Evolutionary conservation across 2,888 invertebrate genomes (phyloP), one percentile per base, ranked within the genome.

Genomic region (Keiferia lycopersicella): DNA sequence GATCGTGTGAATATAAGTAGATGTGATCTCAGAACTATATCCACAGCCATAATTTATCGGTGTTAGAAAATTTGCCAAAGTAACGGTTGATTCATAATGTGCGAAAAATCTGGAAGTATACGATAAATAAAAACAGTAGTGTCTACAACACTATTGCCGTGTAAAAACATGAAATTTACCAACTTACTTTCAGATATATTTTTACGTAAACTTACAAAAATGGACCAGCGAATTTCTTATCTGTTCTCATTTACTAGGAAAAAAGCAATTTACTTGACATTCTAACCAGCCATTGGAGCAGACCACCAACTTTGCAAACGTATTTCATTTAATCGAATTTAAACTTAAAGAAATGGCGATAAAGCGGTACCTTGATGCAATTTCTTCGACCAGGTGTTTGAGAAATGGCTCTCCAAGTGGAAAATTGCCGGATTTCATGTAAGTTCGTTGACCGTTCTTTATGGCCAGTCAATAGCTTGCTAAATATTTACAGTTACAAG

Each of bases 371-470:
- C 45, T 18, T 53, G 8, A 20, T 45, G 30, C n/a, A 56, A 58
- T 63, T 60, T 60, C 60, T 62, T 71, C 75, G 73, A 74, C 71
- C 76, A 86, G 84, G 81, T 85, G 84, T 86, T 87, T 87, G 83
- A 79, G 81, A 87, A 87, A 86, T 82, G 80, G 73, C 75, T 77
- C 76, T 76, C 74, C 74, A 73, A 82, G 83, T 88, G 84, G 87
- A 88, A 89, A 89, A 88, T 88, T 82, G 83, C 79, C 78, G 79
- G 80, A 84, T 86, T 87, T 87, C 81, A 81, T 82, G 78, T 79
- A 76, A 77, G 84, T 83, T 87, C 86, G 82, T 75, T 82, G 86
- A 72, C 86, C 87, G 79, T 78, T 81, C 74, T 65, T 76, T 83
- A 81, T 84, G 81, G 85, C 86, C 79, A 84, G 87, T 86, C 80